Evolutionary conservation across 2,888 invertebrate genomes (phyloP).

Genomic region (Pyrrhopygopsis socrates): DNA sequence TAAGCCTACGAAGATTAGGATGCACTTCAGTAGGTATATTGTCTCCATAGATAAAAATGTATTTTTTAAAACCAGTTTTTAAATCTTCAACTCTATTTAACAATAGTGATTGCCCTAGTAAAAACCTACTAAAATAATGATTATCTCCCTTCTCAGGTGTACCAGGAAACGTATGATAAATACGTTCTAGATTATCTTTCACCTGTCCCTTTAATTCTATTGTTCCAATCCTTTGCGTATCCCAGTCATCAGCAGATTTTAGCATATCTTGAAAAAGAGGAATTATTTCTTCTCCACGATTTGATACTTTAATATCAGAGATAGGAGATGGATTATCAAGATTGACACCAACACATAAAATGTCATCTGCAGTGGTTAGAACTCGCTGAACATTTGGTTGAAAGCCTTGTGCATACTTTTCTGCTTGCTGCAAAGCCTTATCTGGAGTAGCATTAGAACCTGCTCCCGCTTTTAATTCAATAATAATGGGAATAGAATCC

Average conservation of each 20-base stretch:
- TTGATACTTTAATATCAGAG: not conserved
- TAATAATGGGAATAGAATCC: slow-evolving; percentile 15
- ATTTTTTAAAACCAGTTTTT: too few species aligned
- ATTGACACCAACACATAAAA: slow-evolving; percentile 10
- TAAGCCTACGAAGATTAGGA: not conserved
- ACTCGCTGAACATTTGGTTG: not conserved
- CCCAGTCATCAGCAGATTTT: not conserved
- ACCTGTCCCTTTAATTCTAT: not conserved
- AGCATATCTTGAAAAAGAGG: not conserved
- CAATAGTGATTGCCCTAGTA: not conserved
- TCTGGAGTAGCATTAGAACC: not conserved
- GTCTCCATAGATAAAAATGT: not conserved
- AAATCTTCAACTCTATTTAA: not conserved
- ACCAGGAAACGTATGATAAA: not conserved
- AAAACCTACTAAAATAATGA: not conserved
- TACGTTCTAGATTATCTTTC: not conserved
- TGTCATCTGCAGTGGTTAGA: not conserved
- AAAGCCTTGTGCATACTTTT: not conserved
- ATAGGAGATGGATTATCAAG: not conserved
- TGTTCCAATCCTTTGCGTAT: not conserved
- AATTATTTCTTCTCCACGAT: not conserved
- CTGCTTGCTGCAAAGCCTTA: slow-evolving; percentile 10
- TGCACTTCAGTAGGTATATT: not conserved
- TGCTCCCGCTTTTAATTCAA: slow-evolving; percentile 10
- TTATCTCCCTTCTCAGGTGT: not conserved